Evolutionary conservation across 1,140 invertebrate species (phyloP).

Genomic region (Platyscapa corneri): DNA sequence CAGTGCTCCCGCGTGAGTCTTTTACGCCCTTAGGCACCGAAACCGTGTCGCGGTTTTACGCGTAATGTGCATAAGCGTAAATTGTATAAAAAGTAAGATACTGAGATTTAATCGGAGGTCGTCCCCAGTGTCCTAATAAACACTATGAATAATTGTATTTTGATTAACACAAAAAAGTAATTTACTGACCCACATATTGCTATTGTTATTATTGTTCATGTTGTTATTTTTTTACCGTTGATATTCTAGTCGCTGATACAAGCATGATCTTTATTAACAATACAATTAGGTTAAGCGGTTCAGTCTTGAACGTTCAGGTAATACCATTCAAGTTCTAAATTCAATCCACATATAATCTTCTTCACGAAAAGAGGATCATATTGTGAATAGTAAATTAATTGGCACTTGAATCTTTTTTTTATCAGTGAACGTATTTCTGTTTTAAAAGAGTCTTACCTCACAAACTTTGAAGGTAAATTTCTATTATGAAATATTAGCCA

Average conservation of each 20-base stretch:
- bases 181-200: neutral
- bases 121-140: too few species aligned
- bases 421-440: neutral
- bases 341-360: neutral
- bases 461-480: neutral
- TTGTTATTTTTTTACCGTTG: neutral
- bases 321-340: neutral
- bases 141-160: neutral
- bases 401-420: neutral
- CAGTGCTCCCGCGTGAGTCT: neutral
- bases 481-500: neutral
- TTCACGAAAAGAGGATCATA: neutral
- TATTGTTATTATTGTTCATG: neutral
- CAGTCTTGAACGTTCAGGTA: neutral
- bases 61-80: too few species aligned
- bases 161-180: neutral
- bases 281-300: neutral
- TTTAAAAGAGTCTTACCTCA: neutral
- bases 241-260: neutral
- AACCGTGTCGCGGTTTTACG: too few species aligned
- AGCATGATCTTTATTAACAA: neutral
- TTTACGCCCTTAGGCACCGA: neutral
- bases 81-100: neutral
- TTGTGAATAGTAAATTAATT: neutral
- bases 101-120: too few species aligned